Evolutionary conservation across 2,113 vertebrate genomes (phyloP).

Genomic region (Siniperca knerii): DNA sequence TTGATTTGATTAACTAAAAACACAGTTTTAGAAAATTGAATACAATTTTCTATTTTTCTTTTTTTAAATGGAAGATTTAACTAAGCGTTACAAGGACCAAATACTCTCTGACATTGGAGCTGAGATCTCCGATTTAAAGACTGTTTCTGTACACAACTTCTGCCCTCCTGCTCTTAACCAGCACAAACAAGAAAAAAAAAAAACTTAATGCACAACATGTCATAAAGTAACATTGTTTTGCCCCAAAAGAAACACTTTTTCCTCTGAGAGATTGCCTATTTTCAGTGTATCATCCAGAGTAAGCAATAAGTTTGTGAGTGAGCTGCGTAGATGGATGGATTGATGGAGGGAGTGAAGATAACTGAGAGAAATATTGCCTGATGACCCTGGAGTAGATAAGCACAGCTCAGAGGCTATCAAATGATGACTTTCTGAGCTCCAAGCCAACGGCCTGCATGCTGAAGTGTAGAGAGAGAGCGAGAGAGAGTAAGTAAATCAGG

Average conservation of each 20-base stretch:
- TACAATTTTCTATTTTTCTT: too few species aligned
- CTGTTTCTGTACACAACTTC: background rate
- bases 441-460: constrained; percentile 49
- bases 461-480: constrained; percentile 15
- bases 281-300: constrained; percentile 35
- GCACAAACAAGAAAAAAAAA: background rate
- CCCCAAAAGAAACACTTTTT: constrained; percentile 21
- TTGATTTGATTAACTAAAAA: too few species aligned
- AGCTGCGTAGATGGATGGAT: constrained; percentile 54
- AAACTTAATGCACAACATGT: background rate
- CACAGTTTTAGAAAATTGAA: too few species aligned
- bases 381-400: constrained; percentile 73
- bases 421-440: constrained; percentile 70
- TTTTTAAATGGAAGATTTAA: too few species aligned
- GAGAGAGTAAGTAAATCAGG: constrained; percentile 38
- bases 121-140: background rate
- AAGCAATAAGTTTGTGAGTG: constrained; percentile 51
- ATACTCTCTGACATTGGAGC: background rate
- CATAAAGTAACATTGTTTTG: constrained; percentile 29
- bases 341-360: constrained; percentile 58
- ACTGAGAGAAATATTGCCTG: constrained; percentile 69
- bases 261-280: constrained; percentile 15
- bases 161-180: background rate
- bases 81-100: too few species aligned
- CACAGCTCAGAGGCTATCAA: constrained; percentile 68